Evolutionary conservation across 2,797 vertebrate genomes (phyloP), one percentile per base, ranked within the genome.

Genomic region (Scleropages formosus): DNA sequence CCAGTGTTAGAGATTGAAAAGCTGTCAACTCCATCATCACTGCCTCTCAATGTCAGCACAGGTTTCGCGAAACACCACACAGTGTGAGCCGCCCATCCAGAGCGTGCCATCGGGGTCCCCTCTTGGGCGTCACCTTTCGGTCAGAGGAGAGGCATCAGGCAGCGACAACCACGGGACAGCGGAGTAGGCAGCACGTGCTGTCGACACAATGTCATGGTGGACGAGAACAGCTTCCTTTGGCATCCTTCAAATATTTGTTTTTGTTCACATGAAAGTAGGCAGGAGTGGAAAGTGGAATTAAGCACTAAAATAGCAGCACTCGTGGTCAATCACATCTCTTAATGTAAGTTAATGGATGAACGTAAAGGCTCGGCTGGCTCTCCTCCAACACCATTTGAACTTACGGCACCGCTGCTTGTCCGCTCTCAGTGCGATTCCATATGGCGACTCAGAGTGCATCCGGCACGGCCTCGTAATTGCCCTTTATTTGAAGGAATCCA

Each of bases 1-100:
- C n/a, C n/a, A 39, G 31, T 39, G 31, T 6, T 39, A 39, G 39
- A 79, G 78, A 81, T 62, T 84, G 82, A 80, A 86, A 85, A 79
- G 82, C 82, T 86, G 87, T 88, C 85, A 73, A 78, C 47, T 80
- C 75, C 80, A 81, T 83, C 81, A 86, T 88, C 84, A 78, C 31
- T n/a, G n/a, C n/a, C 76, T 75, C 80, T 85, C 83, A 91, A 90
- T 91, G 88, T 90, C 88, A 91, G 85, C 83, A 39, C 31, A 6
- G n/a, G 31, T 39, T 67, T 64, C 58, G 9, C 60, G 51, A 76
- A 70, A 20, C 70, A 68, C 70, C 66, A 15, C 16, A 59, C n/a
- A n/a, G n/a, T n/a, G n/a, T n/a, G n/a, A n/a, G n/a, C n/a, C n/a
- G n/a, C n/a, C n/a, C n/a, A n/a, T n/a, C n/a, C n/a, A 75, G n/a